Evolutionary conservation across 2,113 vertebrate species (phyloP).

Genomic region (Pipa parva): DNA sequence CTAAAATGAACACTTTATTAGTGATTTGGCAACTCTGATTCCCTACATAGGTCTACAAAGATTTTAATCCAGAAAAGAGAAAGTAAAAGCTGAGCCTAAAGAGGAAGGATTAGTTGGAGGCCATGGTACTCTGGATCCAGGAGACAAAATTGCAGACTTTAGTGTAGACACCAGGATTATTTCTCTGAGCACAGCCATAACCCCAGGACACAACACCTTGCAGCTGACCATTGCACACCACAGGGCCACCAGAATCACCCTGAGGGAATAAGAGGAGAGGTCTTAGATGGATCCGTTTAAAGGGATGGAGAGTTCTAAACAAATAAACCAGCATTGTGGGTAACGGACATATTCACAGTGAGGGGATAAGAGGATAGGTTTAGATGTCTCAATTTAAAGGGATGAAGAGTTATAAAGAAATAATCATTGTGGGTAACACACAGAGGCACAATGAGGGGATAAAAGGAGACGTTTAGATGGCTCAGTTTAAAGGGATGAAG

Average conservation of each 20-base stretch:
- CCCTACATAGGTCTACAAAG: neutral
- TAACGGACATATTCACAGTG: no score
- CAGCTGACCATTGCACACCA: constrained; percentile 64
- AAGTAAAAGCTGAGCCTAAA: neutral
- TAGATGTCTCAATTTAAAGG: no score
- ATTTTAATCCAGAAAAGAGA: neutral
- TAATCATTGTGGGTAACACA: neutral
- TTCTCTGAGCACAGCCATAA: constrained; percentile 65
- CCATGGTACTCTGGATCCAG: constrained; percentile 65
- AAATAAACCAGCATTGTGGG: no score
- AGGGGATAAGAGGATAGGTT: neutral
- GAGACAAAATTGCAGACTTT: constrained; percentile 71
- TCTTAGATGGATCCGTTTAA: neutral
- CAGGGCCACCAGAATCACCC: constrained; percentile 77
- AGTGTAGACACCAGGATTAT: constrained; percentile 72
- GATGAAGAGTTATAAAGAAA: neutral
- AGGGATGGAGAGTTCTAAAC: no score
- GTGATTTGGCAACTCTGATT: neutral
- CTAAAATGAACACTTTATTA: no score
- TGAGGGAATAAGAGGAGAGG: constrained; percentile 46
- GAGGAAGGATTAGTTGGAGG: constrained; percentile 51
- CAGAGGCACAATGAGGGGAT: neutral
- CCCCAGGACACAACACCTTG: constrained; percentile 85
- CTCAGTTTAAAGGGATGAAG: neutral
- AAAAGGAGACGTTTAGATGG: neutral